phyloP scores from a whole-genome alignment of 2,113 vertebrate genomes.

The Odocoileus virginianus region DNA sequence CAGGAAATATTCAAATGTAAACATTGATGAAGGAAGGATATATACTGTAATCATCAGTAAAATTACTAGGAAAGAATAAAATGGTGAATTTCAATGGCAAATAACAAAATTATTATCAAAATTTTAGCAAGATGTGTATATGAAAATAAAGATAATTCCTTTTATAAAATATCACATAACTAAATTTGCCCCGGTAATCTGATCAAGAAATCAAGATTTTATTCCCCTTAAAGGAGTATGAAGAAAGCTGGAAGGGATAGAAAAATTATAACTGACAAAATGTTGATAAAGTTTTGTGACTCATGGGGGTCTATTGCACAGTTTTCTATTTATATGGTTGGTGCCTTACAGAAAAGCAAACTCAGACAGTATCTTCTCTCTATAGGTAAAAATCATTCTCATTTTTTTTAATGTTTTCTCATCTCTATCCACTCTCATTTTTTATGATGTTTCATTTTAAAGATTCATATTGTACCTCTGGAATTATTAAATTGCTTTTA shows the following conservation, averaged over 20 bases:
- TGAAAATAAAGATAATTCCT: neutral
- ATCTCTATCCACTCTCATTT: neutral
- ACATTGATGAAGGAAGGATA: neutral
- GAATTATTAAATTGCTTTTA: neutral
- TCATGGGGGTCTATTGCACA: neutral
- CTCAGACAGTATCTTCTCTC: neutral
- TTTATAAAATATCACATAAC: neutral
- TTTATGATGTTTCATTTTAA: neutral
- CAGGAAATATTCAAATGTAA: neutral
- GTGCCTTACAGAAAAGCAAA: neutral
- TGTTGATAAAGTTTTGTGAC: neutral
- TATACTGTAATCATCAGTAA: neutral
- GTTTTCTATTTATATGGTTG: neutral
- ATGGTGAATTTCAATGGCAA: neutral
- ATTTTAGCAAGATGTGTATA: neutral
- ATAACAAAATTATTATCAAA: neutral
- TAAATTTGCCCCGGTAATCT: neutral
- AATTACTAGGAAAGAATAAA: neutral
- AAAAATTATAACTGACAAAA: neutral
- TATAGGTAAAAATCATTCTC: neutral
- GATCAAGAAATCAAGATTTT: neutral
- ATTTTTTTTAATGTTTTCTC: neutral
- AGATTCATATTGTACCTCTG: neutral
- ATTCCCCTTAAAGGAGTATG: neutral
- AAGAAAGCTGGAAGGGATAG: neutral